These are phyloP conservation scores for Portevinia maculata DNA, from an alignment of 2,888 invertebrate genomes.

Conservation along the genomic window DNA sequence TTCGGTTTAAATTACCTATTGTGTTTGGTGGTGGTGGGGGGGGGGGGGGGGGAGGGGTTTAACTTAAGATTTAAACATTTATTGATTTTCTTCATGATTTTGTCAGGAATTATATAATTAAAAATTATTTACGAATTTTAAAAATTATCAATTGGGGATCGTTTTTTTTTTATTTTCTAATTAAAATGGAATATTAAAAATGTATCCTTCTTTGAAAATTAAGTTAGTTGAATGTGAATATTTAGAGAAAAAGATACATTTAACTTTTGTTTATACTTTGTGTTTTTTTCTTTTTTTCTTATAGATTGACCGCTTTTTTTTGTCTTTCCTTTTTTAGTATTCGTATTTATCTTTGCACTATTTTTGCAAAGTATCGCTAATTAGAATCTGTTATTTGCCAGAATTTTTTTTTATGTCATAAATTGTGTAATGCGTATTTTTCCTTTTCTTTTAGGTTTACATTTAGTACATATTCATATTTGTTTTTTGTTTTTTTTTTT, in stretches of 20 bases:
- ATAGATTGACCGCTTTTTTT: constrained; percentile 38
- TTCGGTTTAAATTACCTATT: constrained; percentile 9
- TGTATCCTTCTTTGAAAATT: constrained; percentile 20
- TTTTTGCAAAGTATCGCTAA: constrained; percentile 38
- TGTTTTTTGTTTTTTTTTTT: constrained; percentile 7
- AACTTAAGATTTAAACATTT: not conserved
- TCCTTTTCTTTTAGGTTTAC: constrained; percentile 7
- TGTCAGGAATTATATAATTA: not conserved
- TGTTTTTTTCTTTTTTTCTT: constrained; percentile 6
- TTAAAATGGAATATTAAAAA: constrained; percentile 17
- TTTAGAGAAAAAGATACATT: constrained; percentile 33
- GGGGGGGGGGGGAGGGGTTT: not conserved
- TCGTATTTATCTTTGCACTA: constrained; percentile 27
- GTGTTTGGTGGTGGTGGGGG: no score
- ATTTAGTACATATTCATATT: constrained; percentile 3
- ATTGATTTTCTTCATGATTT: not conserved
- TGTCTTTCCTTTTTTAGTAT: no score
- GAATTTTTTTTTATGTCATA: constrained; percentile 21
- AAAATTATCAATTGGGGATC: not conserved
- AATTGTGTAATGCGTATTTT: constrained; percentile 26
- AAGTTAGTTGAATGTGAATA: constrained; percentile 34
- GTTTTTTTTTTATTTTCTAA: not conserved
- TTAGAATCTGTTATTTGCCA: constrained; percentile 30
- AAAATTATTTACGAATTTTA: not conserved
- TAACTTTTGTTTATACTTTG: constrained; percentile 1